A percentile compares a stretch with the other conserved stretches of the same genome.
Conservation (phyloP, 2,888 invertebrate species). For the Dryobota labecula region DNA sequence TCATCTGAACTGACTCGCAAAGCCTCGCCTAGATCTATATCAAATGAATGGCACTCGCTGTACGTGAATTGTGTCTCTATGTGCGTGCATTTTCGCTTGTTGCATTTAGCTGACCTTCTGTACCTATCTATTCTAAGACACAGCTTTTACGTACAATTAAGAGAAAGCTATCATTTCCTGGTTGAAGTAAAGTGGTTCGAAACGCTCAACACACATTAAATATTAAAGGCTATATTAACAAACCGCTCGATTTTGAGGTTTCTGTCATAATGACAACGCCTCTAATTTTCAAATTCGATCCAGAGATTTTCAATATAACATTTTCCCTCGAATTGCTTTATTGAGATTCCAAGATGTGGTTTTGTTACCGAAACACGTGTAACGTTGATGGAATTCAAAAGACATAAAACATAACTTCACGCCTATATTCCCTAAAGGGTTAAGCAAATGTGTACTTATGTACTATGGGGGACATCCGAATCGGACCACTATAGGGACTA, state of each 20-base stretch:
- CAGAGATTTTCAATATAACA: slow-evolving; percentile 13
- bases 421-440: no score
- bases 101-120: neutral
- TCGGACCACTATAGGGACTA: no score
- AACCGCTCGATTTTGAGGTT: neutral
- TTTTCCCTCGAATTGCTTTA: neutral
- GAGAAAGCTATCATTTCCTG: slow-evolving; percentile 14
- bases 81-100: neutral
- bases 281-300: slow-evolving; percentile 28
- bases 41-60: neutral
- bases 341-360: slow-evolving; percentile 19
- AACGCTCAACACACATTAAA: slow-evolving; percentile 19
- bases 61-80: neutral
- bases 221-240: slow-evolving; percentile 29
- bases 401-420: no score
- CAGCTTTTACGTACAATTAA: slow-evolving; percentile 24
- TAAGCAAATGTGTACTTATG: no score
- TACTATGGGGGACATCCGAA: no score
- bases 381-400: no score
- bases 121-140: neutral
- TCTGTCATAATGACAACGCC: slow-evolving; percentile 5
- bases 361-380: slow-evolving; percentile 18
- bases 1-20: neutral
- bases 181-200: slow-evolving; percentile 24
- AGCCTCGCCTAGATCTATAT: neutral